These are phyloP conservation scores for Sapayoa aenigma DNA, from an alignment of 2,113 vertebrate species.

Conservation along the genomic window DNA sequence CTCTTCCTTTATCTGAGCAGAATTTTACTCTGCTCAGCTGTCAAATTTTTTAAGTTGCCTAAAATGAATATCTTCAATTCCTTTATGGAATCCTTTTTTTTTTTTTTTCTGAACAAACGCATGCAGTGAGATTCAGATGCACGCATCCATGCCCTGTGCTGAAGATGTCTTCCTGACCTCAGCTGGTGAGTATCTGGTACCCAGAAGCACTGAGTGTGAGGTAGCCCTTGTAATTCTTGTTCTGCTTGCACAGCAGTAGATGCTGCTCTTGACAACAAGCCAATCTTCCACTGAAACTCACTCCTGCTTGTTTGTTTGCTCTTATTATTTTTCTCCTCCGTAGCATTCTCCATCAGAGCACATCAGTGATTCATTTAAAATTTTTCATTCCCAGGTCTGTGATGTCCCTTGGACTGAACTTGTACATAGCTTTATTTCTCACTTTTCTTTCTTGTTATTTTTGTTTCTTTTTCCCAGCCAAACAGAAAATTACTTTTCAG, in stretches of 20 bases:
- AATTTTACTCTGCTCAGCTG: background rate
- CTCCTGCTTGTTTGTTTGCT: background rate
- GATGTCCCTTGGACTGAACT: background rate
- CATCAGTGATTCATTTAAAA: background rate
- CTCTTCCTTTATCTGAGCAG: background rate
- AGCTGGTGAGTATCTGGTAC: background rate
- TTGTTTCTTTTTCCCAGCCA: background rate
- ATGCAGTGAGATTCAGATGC: background rate
- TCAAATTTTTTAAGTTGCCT: background rate
- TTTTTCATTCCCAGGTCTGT: background rate
- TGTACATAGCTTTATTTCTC: background rate
- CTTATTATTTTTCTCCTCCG: background rate
- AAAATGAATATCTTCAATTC: background rate
- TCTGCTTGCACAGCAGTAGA: background rate
- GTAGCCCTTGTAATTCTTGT: background rate
- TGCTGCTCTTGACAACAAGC: background rate
- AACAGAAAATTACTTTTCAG: slow-evolving; percentile 29
- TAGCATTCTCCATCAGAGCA: background rate
- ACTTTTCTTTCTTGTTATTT: background rate
- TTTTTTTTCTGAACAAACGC: background rate
- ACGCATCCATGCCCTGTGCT: background rate
- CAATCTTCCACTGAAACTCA: background rate
- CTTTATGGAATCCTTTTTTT: background rate
- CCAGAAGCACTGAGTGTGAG: background rate
- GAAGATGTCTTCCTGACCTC: background rate